Evolutionary conservation across 2,888 invertebrate genomes (phyloP).

Genomic region (Itoplectis maculator): DNA sequence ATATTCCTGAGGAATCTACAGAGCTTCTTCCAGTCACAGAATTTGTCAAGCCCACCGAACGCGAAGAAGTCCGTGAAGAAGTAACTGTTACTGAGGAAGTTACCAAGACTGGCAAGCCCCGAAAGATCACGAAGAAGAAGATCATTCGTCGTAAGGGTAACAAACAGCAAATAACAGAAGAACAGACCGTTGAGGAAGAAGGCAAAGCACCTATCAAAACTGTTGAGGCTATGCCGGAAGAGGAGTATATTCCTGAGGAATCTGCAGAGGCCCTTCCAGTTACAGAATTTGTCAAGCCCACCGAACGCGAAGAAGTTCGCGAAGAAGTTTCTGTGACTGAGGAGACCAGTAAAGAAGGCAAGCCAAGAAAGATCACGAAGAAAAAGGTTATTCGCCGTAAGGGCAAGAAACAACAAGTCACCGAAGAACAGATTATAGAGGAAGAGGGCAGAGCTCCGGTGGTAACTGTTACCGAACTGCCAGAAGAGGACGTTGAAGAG

Average conservation of each 20-base stretch:
- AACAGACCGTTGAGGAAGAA: conserved; percentile 82
- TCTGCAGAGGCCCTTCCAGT: conserved; percentile 35
- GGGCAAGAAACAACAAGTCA: conserved; percentile 83
- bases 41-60: conserved; percentile 67
- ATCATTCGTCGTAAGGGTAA: conserved; percentile 82
- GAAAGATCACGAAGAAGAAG: conserved; percentile 80
- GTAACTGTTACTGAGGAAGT: conserved; percentile 75
- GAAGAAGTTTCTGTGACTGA: conserved; percentile 74
- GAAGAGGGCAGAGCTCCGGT: conserved; percentile 82
- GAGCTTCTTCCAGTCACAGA: conserved; percentile 42
- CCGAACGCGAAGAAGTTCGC: conserved; percentile 72
- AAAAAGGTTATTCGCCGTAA: conserved; percentile 82
- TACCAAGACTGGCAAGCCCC: conserved; percentile 69
- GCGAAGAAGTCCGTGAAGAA: conserved; percentile 73
- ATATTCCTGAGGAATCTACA: conserved; percentile 52
- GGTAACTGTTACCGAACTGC: conserved; percentile 80
- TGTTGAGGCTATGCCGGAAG: conserved; percentile 77
- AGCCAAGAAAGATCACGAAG: conserved; percentile 78
- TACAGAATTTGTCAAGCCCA: conserved; percentile 52
- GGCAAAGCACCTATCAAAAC: conserved; percentile 82
- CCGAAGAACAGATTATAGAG: conserved; percentile 82
- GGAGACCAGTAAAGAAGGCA: conserved; percentile 72
- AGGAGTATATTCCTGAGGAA: conserved; percentile 61
- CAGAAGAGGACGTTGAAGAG: conserved; percentile 71
- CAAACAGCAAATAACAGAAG: conserved; percentile 83